Evolutionary conservation across 2,113 vertebrate genomes (phyloP).

Genomic region (Tragelaphus scriptus): DNA sequence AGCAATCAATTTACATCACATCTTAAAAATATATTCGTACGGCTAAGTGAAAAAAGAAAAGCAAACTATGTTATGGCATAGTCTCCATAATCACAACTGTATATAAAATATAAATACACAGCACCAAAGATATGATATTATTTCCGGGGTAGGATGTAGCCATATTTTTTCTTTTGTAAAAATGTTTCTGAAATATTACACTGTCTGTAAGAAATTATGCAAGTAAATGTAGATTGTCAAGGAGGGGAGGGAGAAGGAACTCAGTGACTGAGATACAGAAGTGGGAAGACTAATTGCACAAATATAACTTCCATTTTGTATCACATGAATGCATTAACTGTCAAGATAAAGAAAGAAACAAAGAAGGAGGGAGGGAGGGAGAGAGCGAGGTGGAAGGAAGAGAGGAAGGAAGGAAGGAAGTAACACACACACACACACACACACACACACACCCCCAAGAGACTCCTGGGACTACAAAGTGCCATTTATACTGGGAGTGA

Average conservation of each 20-base stretch:
- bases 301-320: not conserved
- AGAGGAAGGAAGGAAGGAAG: not conserved
- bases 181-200: not conserved
- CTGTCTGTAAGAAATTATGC: not conserved
- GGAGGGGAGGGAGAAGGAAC: not conserved
- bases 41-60: not conserved
- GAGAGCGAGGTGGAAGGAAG: not conserved
- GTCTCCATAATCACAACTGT: not conserved
- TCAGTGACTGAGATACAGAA: not conserved
- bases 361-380: not conserved
- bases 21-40: not conserved
- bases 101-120: not conserved
- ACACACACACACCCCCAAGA: not conserved
- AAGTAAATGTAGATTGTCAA: not conserved
- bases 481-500: not conserved
- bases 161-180: not conserved
- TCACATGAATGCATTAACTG: not conserved
- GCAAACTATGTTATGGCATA: not conserved
- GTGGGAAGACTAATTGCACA: not conserved
- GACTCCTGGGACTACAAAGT: not conserved
- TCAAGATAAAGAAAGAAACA: not conserved
- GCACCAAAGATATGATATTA: not conserved
- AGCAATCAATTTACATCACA: not conserved
- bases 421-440: too few species aligned
- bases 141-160: not conserved